Conservation (phyloP, 2,888 invertebrate genomes). For the Calameuta idolon region DNA sequence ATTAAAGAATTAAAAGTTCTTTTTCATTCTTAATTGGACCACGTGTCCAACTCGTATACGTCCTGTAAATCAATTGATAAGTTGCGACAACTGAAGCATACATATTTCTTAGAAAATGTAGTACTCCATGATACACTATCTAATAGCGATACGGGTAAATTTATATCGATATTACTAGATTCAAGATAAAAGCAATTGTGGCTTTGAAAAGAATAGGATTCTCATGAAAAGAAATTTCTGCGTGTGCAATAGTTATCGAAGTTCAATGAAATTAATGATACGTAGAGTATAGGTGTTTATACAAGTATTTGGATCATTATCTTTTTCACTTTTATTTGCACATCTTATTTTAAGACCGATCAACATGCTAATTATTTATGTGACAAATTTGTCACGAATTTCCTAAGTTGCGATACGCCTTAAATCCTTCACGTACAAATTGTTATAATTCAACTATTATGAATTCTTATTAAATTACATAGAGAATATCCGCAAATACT, state of each 20-base stretch:
- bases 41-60: not conserved
- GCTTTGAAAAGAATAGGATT: not conserved
- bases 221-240: not conserved
- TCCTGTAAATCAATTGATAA: not conserved
- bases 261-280: not conserved
- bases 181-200: not conserved
- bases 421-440: not conserved
- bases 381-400: not conserved
- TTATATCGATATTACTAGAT: not conserved
- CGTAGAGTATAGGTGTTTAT: not conserved
- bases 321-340: not conserved
- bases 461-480: not conserved
- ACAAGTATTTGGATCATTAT: not conserved
- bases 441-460: not conserved
- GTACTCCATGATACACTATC: not conserved
- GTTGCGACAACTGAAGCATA: not conserved
- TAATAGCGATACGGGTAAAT: not conserved
- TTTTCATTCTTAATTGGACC: not conserved
- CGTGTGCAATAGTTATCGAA: not conserved
- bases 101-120: not conserved
- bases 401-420: not conserved
- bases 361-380: not conserved
- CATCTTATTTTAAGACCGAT: not conserved
- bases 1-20: not conserved
- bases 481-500: not conserved